phyloP scores from a whole-genome alignment of 2,113 vertebrate species.

The Falco punctatus region DNA sequence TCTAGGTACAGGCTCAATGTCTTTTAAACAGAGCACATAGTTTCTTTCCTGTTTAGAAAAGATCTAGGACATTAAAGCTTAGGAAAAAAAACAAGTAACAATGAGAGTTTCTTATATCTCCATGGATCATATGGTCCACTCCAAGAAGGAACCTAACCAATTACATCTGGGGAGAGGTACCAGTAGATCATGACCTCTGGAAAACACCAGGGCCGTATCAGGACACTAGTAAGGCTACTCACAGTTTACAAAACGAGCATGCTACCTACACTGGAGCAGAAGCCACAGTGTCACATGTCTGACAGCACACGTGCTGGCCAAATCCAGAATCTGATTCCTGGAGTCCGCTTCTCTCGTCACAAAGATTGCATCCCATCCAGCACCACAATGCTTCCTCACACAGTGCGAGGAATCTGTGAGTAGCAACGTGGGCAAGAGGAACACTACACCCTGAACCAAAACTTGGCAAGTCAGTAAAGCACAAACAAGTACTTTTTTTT shows the following conservation, averaged over 20 bases:
- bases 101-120: not conserved
- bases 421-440: rapidly evolving
- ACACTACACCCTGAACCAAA: not conserved
- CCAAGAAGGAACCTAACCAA: not conserved
- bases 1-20: rapidly evolving
- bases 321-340: not conserved
- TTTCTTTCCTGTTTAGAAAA: not conserved
- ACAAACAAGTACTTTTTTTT: not conserved
- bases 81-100: not conserved
- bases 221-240: not conserved
- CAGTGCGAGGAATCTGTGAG: rapidly evolving
- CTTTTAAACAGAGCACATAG: not conserved
- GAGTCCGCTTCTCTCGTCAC: not conserved
- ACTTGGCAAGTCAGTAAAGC: not conserved
- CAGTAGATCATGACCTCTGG: not conserved
- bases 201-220: not conserved
- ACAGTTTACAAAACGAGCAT: not conserved
- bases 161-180: not conserved
- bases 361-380: not conserved
- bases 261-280: not conserved
- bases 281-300: not conserved
- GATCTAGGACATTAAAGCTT: not conserved
- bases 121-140: not conserved
- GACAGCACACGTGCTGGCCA: rapidly evolving
- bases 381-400: not conserved